Evolutionary conservation across 1,140 invertebrate genomes (phyloP).

Genomic region (Pseudomyrmex pallidus): DNA sequence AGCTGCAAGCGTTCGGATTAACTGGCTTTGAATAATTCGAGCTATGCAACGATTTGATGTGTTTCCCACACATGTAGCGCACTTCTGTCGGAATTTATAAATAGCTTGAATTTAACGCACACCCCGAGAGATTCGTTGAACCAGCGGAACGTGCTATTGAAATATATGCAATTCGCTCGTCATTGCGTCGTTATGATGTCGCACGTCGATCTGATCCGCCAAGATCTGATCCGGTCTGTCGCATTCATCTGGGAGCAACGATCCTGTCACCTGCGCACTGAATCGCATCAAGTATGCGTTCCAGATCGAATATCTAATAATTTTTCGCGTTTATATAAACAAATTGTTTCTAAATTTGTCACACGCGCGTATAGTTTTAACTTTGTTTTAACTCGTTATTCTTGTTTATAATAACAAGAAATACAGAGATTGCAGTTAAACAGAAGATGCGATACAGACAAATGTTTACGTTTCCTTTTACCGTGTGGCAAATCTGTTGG

Average conservation of each 20-base stretch:
- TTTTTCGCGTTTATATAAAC: not conserved
- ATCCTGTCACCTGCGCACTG: conserved; percentile 1
- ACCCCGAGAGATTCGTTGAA: conserved; percentile 18
- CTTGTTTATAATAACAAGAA: too few relatives aligned
- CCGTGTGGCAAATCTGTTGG: conserved; percentile 5
- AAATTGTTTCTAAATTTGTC: not conserved
- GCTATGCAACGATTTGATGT: not conserved
- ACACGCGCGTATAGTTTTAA: too few relatives aligned
- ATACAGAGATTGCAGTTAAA: too few relatives aligned
- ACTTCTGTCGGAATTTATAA: conserved; percentile 14
- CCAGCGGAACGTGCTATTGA: not conserved
- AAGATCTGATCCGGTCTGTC: not conserved
- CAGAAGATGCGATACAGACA: not conserved
- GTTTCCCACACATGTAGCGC: not conserved
- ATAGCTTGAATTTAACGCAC: conserved; percentile 19
- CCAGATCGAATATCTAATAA: conserved; percentile 11
- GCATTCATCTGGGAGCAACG: conserved; percentile 40
- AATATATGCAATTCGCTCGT: conserved; percentile 30
- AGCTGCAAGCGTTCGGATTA: not conserved
- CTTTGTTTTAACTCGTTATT: too few relatives aligned
- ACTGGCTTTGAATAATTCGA: conserved; percentile 19
- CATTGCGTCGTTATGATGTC: conserved; percentile 7
- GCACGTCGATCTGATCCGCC: conserved; percentile 8
- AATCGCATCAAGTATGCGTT: conserved; percentile 24
- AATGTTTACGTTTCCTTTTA: conserved; percentile 19